A percentile compares a stretch with the other conserved stretches of the same genome.
Conservation (phyloP, 2,113 vertebrate genomes). For the Lophochroa leadbeateri region DNA sequence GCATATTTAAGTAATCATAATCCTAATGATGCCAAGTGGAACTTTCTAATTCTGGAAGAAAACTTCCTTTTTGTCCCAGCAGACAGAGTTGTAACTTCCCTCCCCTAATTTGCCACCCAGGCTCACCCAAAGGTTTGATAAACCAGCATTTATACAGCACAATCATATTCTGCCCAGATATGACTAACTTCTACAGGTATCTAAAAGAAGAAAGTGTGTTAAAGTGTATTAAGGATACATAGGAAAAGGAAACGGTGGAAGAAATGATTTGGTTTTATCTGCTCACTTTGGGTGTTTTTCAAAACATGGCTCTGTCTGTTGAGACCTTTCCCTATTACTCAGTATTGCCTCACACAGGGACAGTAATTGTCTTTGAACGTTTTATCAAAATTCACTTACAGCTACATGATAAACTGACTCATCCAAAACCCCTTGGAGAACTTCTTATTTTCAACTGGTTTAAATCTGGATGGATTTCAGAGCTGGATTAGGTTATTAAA, state of each 20-base stretch:
- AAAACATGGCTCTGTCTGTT: neutral
- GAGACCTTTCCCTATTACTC: constrained; percentile 39
- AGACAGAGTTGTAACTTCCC: neutral
- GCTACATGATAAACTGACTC: constrained; percentile 49
- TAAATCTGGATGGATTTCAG: constrained; percentile 47
- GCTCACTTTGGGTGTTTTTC: constrained; percentile 11
- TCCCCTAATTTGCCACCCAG: neutral
- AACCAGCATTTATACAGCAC: neutral
- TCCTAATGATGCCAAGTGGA: neutral
- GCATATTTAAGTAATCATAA: neutral
- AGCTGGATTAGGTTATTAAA: constrained; percentile 43
- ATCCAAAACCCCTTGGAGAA: neutral
- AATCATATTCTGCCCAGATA: neutral
- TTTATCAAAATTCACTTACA: constrained; percentile 57
- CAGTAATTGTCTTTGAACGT: constrained; percentile 40
- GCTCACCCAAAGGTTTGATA: neutral
- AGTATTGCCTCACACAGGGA: constrained; percentile 42
- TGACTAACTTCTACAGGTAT: neutral
- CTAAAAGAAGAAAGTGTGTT: neutral
- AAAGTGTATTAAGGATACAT: neutral
- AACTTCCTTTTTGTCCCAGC: neutral
- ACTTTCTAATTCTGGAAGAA: neutral
- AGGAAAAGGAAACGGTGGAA: neutral
- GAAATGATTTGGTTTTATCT: neutral
- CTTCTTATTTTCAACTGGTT: constrained; percentile 25